Evolutionary conservation across 2,888 invertebrate genomes (phyloP), one percentile per base, ranked within the genome.

Genomic region (Tetranychus piercei): DNA sequence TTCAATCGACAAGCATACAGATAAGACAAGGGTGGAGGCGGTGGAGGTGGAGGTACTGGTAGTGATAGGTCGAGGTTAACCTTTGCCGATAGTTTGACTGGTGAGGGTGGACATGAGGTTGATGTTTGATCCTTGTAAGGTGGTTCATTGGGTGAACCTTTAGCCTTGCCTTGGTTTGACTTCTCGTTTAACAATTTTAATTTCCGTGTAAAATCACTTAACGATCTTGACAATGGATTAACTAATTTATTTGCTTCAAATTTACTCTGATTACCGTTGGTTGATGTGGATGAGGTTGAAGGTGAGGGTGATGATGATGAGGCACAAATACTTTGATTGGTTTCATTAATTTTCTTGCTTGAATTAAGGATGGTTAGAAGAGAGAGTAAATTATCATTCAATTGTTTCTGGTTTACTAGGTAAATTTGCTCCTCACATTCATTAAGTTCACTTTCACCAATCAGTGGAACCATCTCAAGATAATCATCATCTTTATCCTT

Each of bases 161-260:
- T 34, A 34, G 3, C 34, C 34, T 34, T 34, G 34, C 34, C 34
- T 34, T 34, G 34, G 4, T 0, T 34, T 34, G 34, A 34, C 34
- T 34, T 34, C 5, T 34, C 34, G 34, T 34, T 3, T 4, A 34
- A 34, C 34, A 34, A 34, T 34, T 34, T 34, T 34, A 55, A 15
- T 55, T 55, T 55, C 6, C 55, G 9, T 7, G 11, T 55, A 15
- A 55, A 55, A 55, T 55, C 55, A 55, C 55, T 55, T 55, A 55
- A 55, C 15, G 55, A 55, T 55, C 55, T 55, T 20, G 69, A 69
- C 11, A 69, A 23, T 69, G 69, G 69, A 69, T 69, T 23, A 69
- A 69, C 22, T 69, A 69, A 69, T 66, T 66, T 66, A 69, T 69
- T 69, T 69, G 20, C 69, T 11, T 20, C 22, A 69, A 69, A 11